Evolutionary conservation across 2,888 invertebrate genomes (phyloP).

Genomic region (Periphyllus acericola): DNA sequence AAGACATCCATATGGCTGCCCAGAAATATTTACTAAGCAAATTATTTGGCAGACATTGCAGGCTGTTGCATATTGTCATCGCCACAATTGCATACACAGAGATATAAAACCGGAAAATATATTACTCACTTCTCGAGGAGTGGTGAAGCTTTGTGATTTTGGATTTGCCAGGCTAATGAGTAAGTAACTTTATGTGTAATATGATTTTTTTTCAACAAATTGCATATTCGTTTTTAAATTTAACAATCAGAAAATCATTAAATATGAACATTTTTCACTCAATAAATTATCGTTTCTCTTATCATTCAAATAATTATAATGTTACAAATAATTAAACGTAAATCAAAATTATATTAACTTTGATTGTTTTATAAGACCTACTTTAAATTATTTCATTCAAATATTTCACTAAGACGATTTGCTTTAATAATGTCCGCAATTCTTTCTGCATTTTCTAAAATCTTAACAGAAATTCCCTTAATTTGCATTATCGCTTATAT

Average conservation of each 20-base stretch:
- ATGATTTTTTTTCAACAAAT: neutral
- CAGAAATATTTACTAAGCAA: slow-evolving; percentile 88
- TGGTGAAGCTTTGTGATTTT: slow-evolving; percentile 97
- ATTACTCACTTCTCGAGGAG: slow-evolving; percentile 88
- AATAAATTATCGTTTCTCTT: neutral
- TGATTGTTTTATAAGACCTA: no score
- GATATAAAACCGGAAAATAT: slow-evolving; percentile 99
- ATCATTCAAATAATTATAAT: neutral
- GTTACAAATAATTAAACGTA: neutral
- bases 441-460: no score
- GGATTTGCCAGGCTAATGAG: slow-evolving; percentile 97
- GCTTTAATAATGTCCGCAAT: no score
- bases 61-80: slow-evolving; percentile 96
- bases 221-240: neutral
- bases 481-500: no score
- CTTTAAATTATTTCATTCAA: no score
- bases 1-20: slow-evolving; percentile 90
- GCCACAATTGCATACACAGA: slow-evolving; percentile 94
- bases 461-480: no score
- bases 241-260: neutral
- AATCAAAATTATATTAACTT: no score
- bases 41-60: slow-evolving; percentile 95
- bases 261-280: neutral
- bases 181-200: slow-evolving; percentile 67
- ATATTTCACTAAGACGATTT: no score